Evolutionary conservation across 2,888 invertebrate species (phyloP).

Genomic region (Hydrotaea cyrtoneurina): DNA sequence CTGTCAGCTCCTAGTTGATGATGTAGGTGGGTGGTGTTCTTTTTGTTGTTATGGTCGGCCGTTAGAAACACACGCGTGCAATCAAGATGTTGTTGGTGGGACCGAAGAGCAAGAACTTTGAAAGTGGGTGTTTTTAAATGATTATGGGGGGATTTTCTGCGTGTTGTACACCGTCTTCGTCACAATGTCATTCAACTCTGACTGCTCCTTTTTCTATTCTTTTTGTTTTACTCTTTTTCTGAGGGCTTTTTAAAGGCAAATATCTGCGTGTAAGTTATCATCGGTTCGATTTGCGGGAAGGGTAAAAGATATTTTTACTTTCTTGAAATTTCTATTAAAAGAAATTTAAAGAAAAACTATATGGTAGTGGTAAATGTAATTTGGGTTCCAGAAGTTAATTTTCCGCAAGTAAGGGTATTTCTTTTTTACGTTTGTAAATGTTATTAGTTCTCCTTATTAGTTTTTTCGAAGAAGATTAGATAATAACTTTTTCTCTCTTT

Average conservation of each 20-base stretch:
- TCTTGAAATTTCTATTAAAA: conserved; percentile 22
- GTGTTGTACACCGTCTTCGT: neutral
- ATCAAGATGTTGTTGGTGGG: neutral
- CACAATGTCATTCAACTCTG: conserved; percentile 39
- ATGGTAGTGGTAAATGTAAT: neutral
- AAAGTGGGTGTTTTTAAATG: neutral
- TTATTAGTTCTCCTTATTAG: too few relatives aligned
- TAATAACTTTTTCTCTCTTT: conserved; percentile 27
- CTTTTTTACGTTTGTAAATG: neutral
- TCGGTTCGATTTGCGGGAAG: neutral
- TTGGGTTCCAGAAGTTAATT: neutral
- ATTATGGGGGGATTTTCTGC: conserved; percentile 7
- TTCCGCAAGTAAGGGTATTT: neutral
- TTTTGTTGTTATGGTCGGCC: conserved; percentile 1
- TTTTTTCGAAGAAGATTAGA: neutral
- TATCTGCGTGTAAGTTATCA: conserved; percentile 7
- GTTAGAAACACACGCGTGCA: conserved; percentile 28
- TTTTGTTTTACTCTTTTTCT: neutral
- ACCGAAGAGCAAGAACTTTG: neutral
- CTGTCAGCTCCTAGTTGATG: neutral
- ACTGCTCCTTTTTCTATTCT: conserved; percentile 1
- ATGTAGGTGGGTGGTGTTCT: neutral
- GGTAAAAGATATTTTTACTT: neutral
- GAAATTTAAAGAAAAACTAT: neutral
- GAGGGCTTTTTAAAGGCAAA: conserved; percentile 42